Base-by-base conservation (phyloP, 2,797 vertebrate genomes). In the Coendou prehensilis region DNA sequence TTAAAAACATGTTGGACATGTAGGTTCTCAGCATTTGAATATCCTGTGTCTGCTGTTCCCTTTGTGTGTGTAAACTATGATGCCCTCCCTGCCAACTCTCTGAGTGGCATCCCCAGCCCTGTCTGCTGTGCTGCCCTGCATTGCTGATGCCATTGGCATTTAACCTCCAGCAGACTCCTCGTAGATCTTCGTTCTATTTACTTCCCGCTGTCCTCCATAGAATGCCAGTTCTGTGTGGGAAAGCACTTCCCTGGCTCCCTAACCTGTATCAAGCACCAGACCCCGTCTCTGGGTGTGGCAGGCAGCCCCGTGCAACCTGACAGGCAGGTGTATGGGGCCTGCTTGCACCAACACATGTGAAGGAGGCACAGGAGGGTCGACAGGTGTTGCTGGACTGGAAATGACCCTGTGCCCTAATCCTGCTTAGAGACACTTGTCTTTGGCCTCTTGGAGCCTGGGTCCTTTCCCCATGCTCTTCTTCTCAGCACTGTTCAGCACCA, bases 141-240 rank as follows among this genome's bases (percentile, higher is more conserved):
- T 83, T 83, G 23, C 26, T 54, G 18, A 45, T 59, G 7, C 37
- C 61, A 8, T 23, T 33, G 3, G 73, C 22, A 5, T 18, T 73
- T 10, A 47, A 54, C 23, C n/a, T 56, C 45, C 47, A 0, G 5
- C 15, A 33, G 20, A 9, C 30, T 71, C 17, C 41, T 81, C 1
- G 3, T 3, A 9, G 2, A 1, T 10, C 13, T 22, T 54, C 6
- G 2, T 22, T 47, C 76, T 61, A 0, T 26, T 59, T n/a, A 18
- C 22, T 18, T 2, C 45, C 18, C 2, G 0, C 5, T 37, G 22
- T 56, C 63, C 61, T 85, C 8, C 9, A 18, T 23, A n/a, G 54
- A 80, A 6, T 10, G 7, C 9, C 22, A 9, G 30, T 50, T 75
- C 26, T 37, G 0, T 37, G 23, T 11, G 4, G 26, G 50, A 89